phyloP scores from a whole-genome alignment of 2,797 vertebrate species.

The Melanotaenia nigrans region DNA sequence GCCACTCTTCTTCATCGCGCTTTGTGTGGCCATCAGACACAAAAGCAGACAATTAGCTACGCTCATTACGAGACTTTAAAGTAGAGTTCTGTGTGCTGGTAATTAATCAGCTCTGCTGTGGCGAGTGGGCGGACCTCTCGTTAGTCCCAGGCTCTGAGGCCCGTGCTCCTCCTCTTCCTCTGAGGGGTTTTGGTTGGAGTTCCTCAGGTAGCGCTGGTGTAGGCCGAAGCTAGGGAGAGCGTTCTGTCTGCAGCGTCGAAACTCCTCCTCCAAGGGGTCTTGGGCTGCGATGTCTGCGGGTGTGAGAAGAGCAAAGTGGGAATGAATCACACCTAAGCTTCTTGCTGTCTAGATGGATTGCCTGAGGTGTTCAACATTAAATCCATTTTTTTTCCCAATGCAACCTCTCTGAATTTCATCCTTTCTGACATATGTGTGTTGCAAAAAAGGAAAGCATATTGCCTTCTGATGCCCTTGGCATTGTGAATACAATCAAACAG shows the following conservation, averaged over 20 bases:
- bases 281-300: conserved; percentile 85
- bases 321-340: conserved; percentile 63
- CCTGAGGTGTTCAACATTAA: conserved; percentile 58
- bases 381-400: conserved; percentile 8
- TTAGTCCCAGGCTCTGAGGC: conserved; percentile 69
- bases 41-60: conserved; percentile 72
- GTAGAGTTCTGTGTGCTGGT: conserved; percentile 48
- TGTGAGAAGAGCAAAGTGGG: conserved; percentile 47
- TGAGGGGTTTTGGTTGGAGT: conserved; percentile 73
- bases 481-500: conserved; percentile 66
- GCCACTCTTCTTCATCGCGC: conserved; percentile 41
- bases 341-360: conserved; percentile 49
- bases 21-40: conserved; percentile 70
- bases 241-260: conserved; percentile 85
- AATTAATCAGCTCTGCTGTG: conserved; percentile 65
- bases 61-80: conserved; percentile 68
- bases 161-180: conserved; percentile 87
- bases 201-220: conserved; percentile 81
- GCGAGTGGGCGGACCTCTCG: conserved; percentile 84
- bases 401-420: conserved; percentile 48
- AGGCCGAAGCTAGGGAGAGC: conserved; percentile 78
- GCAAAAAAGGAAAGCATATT: conserved; percentile 65
- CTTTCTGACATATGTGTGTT: conserved; percentile 53
- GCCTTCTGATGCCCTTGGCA: conserved; percentile 68
- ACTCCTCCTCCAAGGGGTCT: conserved; percentile 86